These are phyloP conservation scores for Callinectes sapidus DNA, from an alignment of 2,888 invertebrate genomes.

Conservation along the genomic window DNA sequence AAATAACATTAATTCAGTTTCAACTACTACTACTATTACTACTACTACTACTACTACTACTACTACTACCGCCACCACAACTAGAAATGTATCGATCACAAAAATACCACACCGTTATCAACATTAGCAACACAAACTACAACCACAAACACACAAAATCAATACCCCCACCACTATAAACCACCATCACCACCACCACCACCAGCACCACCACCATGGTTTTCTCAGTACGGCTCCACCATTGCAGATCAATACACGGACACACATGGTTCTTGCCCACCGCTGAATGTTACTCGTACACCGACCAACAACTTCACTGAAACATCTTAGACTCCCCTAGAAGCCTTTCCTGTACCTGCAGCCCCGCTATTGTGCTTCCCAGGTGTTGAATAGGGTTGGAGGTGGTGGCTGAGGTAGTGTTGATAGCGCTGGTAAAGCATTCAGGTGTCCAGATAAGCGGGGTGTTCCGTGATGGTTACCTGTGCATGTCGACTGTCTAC, in stretches of 20 bases:
- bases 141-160: neutral
- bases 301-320: neutral
- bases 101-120: neutral
- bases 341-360: neutral
- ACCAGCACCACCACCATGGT: neutral
- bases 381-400: neutral
- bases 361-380: neutral
- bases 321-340: neutral
- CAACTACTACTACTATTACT: neutral
- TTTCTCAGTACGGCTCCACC: constrained; percentile 2
- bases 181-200: neutral
- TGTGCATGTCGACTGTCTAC: neutral
- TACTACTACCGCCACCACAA: neutral
- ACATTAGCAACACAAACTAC: neutral
- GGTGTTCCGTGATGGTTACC: neutral
- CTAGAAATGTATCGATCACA: neutral
- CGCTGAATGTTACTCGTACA: neutral
- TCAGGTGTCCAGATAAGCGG: neutral
- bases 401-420: neutral
- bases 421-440: neutral
- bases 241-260: neutral
- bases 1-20: neutral
- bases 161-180: neutral
- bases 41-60: constrained; percentile 1
- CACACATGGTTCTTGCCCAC: constrained; percentile 15